Evolutionary conservation across 2,888 invertebrate genomes (phyloP).

Genomic region (Tetanocera ferruginea): DNA sequence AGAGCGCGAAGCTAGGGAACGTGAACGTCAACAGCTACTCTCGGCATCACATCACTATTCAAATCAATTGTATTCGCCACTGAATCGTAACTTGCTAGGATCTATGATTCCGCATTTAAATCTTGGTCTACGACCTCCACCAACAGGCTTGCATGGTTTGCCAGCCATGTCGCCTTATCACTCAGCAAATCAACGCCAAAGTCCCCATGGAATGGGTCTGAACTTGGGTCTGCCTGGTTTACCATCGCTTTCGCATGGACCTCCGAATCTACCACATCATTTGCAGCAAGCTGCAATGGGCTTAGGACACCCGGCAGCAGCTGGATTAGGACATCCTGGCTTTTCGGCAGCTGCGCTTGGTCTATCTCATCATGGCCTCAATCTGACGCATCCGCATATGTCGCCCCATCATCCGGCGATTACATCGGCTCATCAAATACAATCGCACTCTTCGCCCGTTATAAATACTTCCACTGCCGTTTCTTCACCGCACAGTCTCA

Average conservation of each 20-base stretch:
- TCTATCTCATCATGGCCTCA: constrained; percentile 65
- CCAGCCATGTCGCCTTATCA: constrained; percentile 68
- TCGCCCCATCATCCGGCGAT: constrained; percentile 63
- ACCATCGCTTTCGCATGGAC: constrained; percentile 61
- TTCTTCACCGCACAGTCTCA: constrained; percentile 61
- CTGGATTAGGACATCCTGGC: constrained; percentile 63
- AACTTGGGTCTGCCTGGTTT: constrained; percentile 63
- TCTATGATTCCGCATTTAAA: constrained; percentile 67
- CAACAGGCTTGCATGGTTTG: constrained; percentile 63
- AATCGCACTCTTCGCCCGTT: constrained; percentile 58
- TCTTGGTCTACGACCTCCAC: constrained; percentile 64
- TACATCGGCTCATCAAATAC: constrained; percentile 63
- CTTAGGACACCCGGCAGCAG: constrained; percentile 59
- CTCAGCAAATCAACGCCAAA: constrained; percentile 66
- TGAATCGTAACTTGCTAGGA: constrained; percentile 65
- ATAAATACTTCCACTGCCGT: constrained; percentile 48
- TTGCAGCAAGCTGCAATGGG: constrained; percentile 64
- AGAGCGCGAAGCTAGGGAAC: constrained; percentile 70
- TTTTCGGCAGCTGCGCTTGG: constrained; percentile 65
- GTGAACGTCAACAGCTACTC: constrained; percentile 68
- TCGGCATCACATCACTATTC: constrained; percentile 68
- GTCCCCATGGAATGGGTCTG: constrained; percentile 64
- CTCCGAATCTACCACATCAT: constrained; percentile 65
- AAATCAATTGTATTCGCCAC: constrained; percentile 64
- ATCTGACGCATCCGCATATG: constrained; percentile 66